These are phyloP conservation scores for Prenolepis imparis DNA, from an alignment of 2,888 invertebrate genomes.

Conservation along the genomic window DNA sequence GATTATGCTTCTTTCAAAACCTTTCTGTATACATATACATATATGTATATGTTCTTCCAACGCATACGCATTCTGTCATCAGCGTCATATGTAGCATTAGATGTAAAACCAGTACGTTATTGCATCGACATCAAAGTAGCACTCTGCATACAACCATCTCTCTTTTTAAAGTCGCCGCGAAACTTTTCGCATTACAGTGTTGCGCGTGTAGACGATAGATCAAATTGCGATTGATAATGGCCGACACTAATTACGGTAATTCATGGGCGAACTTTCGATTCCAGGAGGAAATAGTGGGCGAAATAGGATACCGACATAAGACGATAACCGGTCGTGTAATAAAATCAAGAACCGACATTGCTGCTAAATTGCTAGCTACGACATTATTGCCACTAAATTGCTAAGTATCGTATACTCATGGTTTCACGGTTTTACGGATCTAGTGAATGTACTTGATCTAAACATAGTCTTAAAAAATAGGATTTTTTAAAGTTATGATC, in stretches of 20 bases:
- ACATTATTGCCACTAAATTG: neutral
- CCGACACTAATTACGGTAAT: slow-evolving; percentile 42
- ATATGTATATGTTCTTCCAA: neutral
- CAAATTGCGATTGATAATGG: slow-evolving; percentile 50
- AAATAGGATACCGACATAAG: slow-evolving; percentile 15
- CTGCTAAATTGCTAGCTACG: neutral
- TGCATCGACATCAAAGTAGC: slow-evolving; percentile 1
- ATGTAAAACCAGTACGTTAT: slow-evolving; percentile 22
- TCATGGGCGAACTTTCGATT: slow-evolving; percentile 13
- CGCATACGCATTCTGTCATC: slow-evolving; percentile 16
- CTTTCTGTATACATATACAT: slow-evolving; percentile 3
- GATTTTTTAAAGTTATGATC: neutral
- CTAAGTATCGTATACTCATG: too few relatives aligned
- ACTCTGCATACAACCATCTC: neutral
- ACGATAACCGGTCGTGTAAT: neutral
- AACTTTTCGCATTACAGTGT: slow-evolving; percentile 47
- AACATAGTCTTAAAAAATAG: neutral
- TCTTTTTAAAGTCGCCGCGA: slow-evolving; percentile 38
- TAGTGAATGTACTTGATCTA: neutral
- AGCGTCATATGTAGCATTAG: neutral
- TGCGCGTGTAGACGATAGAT: slow-evolving; percentile 30
- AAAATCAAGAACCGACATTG: slow-evolving; percentile 11
- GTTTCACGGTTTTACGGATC: neutral
- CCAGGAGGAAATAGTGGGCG: neutral
- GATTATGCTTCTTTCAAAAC: slow-evolving; percentile 37